Base-by-base conservation (phyloP, 1,140 invertebrate species). In the Drosophila parabipectinata region DNA sequence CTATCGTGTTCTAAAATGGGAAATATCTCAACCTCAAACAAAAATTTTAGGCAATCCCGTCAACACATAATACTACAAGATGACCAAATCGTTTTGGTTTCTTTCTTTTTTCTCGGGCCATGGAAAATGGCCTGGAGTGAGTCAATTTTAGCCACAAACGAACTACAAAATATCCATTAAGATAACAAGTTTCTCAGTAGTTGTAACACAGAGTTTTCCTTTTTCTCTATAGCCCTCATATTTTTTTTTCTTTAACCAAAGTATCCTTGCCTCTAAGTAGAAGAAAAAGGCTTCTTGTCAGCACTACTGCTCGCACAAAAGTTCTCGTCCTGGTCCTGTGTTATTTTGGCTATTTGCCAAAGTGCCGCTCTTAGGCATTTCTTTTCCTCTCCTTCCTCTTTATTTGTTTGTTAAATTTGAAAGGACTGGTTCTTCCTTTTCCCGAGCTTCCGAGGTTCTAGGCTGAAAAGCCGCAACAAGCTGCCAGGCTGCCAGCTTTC, bases 111-210 rank as follows among this genome's bases (percentile, higher is more conserved):
- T 14, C 1, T 14, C 41, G 4, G 10, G 41, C 39, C 3, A 2
- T 48, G 41, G 28, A 58, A 10, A 51, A 47, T 53, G 77, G 32
- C 60, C 57, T 71, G 37, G 78, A 82, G 78, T 71, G 83, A 88
- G 82, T 87, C 82, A 88, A 88, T 87, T 87, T 87, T 61, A 72
- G 66, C 82, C 83, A 88, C 82, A 87, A 87, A 88, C 82, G 83
- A 87, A 87, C 75, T 87, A 88, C 82, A 87, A 87, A 87, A 87
- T 87, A 87, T 88, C 82, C 83, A 87, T 87, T 87, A 87, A 87
- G 82, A 87, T 87, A 87, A 87, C 82, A 87, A 87, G 82, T 87
- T 87, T 76, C 88, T 85, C 81, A 88, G 82, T 82, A 87, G 82
- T 87, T 87, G 82, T 88, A 82, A 87, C 82, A 87, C 77, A 75